These are phyloP conservation scores for Crocuta crocuta DNA, from an alignment of 2,113 vertebrate genomes.

Conservation along the genomic window DNA sequence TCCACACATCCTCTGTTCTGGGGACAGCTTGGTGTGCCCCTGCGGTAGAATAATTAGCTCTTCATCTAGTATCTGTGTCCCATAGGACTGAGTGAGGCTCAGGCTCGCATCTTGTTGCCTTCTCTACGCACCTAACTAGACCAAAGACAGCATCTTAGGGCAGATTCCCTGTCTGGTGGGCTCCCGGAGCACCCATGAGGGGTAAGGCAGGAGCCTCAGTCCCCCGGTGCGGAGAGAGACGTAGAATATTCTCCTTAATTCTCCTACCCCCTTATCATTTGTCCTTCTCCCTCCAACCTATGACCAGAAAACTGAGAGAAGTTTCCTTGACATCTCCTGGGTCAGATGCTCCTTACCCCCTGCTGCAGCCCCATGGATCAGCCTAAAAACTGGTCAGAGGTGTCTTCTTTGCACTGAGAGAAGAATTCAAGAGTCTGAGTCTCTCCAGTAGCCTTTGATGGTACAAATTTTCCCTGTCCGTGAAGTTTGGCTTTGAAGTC, in stretches of 20 bases:
- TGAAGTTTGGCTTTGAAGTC: not conserved
- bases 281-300: not conserved
- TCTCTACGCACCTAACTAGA: not conserved
- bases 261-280: not conserved
- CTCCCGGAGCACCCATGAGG: not conserved
- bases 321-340: not conserved
- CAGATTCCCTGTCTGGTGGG: not conserved
- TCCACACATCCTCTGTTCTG: not conserved
- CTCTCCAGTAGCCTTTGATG: not conserved
- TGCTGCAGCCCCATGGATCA: not conserved
- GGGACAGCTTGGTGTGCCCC: no score
- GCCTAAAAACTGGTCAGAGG: not conserved
- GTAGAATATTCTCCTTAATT: not conserved
- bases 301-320: not conserved
- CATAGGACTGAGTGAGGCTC: not conserved
- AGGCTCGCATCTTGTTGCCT: fast-evolving
- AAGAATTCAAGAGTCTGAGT: not conserved
- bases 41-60: not conserved
- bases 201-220: not conserved
- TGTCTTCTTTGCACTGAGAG: not conserved
- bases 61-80: not conserved
- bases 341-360: not conserved
- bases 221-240: not conserved
- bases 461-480: not conserved
- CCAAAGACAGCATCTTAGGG: not conserved